These are phyloP conservation scores for Empis stercorea DNA, from an alignment of 2,888 invertebrate genomes.

Conservation along the genomic window DNA sequence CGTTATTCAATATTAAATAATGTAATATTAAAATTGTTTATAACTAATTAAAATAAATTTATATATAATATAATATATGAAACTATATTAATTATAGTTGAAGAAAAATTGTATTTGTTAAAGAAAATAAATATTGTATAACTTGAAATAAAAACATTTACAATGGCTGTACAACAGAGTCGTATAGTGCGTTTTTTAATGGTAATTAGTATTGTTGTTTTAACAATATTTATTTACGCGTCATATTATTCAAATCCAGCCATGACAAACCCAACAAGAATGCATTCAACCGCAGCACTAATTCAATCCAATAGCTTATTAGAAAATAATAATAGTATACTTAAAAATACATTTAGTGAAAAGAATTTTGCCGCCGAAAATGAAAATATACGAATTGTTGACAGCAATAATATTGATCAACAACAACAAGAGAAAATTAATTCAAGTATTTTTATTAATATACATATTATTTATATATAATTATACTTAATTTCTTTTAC, in stretches of 20 bases:
- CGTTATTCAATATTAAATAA: too few species aligned
- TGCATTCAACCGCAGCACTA: slow-evolving; percentile 16
- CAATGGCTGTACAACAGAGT: slow-evolving; percentile 27
- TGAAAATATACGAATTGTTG: slow-evolving; percentile 5
- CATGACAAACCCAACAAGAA: slow-evolving; percentile 22
- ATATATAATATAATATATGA: too few species aligned
- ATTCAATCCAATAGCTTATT: not conserved
- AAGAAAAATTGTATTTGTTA: not conserved
- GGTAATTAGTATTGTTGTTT: slow-evolving; percentile 33
- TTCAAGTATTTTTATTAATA: too few species aligned
- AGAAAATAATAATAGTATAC: not conserved
- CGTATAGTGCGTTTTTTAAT: slow-evolving; percentile 38
- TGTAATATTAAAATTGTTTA: too few species aligned
- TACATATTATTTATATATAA: not conserved
- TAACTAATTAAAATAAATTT: too few species aligned
- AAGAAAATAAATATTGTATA: too few species aligned
- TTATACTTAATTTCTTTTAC: too few species aligned
- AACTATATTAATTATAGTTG: not conserved
- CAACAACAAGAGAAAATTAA: slow-evolving; percentile 13
- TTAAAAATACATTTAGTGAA: slow-evolving; percentile 1
- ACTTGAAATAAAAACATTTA: not conserved
- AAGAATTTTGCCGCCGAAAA: not conserved
- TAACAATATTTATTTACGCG: slow-evolving; percentile 39
- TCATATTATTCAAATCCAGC: slow-evolving; percentile 35
- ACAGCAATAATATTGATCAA: slow-evolving; percentile 10